These are phyloP conservation scores for Alexandromys fortis DNA, from an alignment of 2,113 vertebrate genomes.

Conservation along the genomic window DNA sequence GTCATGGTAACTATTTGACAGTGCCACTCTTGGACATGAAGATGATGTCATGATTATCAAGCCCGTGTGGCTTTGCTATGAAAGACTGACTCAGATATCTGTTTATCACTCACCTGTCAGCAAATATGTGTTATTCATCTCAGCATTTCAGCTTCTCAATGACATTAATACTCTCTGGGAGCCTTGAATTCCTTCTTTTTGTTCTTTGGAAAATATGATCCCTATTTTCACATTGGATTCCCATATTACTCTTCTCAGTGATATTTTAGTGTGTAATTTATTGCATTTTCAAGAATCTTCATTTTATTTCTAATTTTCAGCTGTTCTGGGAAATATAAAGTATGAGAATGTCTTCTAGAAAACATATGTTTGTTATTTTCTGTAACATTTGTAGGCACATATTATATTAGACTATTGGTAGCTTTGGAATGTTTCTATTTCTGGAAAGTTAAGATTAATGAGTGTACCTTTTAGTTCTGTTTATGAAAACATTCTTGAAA, in stretches of 20 bases:
- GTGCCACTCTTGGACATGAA: neutral
- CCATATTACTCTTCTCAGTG: neutral
- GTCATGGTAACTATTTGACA: neutral
- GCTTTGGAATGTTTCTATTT: neutral
- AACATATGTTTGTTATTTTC: neutral
- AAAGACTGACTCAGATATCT: neutral
- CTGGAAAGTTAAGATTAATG: neutral
- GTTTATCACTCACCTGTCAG: constrained; percentile 8
- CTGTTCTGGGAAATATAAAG: neutral
- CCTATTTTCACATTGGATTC: neutral
- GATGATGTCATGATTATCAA: neutral
- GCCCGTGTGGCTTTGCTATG: neutral
- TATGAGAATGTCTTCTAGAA: neutral
- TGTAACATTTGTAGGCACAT: neutral
- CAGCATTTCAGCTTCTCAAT: neutral
- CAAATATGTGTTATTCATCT: neutral
- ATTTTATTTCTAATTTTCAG: constrained; percentile 19
- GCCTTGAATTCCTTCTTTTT: neutral
- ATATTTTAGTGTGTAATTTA: constrained; percentile 24
- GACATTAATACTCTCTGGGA: neutral
- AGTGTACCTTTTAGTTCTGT: neutral
- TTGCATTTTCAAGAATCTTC: constrained; percentile 25
- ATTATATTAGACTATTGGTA: neutral
- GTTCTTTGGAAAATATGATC: neutral
- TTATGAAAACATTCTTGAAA: neutral